Evolutionary conservation across 2,888 invertebrate species (phyloP), one percentile per base, ranked within the genome.

Genomic region (Resseliella maxima): DNA sequence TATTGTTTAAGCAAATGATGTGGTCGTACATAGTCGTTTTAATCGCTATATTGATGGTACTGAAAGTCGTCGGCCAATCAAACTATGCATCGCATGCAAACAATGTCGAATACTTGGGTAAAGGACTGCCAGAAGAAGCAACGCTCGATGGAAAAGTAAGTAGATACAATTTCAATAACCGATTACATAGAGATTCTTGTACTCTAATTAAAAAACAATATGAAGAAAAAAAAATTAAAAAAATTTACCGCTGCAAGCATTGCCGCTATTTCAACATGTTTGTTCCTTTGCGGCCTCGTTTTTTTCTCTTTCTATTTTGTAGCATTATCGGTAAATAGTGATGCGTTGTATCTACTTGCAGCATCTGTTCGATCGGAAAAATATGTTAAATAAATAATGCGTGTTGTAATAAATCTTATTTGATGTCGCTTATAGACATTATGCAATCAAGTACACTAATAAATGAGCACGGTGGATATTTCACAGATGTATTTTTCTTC

Each of bases 51-150:
- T 41, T 27, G 36, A 45, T 46, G 88, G 59, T 85, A 81, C 72
- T 31, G 10, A 41, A 88, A 87, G 89, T 88, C 86, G 86, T 88
- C 86, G 93, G 93, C 89, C 96, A 97, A 92, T 96, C 96, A 89
- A 97, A 96, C 92, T 97, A 97, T 90, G 96, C 94, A 87, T 94
- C 94, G 86, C 96, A 96, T 90, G 96, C 96, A 87, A 96, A 97
- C 92, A 96, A 95, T 90, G 94, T 96, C 89, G 96, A 96, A 90
- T 97, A 96, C 90, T 94, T 94, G 89, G 95, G 95, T 46, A 94
- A 95, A 88, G 95, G 95, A 54, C 92, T 97, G 88, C 97, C 97
- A 8, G 96, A 96, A 88, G 95, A 96, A 89, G 96, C 97, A 31
- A 94, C 96, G 86, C 93, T 97, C 87, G 96, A 97, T 91, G 97